Evolutionary conservation across 2,797 vertebrate species (phyloP).

Genomic region (Clarias laeviceps): DNA sequence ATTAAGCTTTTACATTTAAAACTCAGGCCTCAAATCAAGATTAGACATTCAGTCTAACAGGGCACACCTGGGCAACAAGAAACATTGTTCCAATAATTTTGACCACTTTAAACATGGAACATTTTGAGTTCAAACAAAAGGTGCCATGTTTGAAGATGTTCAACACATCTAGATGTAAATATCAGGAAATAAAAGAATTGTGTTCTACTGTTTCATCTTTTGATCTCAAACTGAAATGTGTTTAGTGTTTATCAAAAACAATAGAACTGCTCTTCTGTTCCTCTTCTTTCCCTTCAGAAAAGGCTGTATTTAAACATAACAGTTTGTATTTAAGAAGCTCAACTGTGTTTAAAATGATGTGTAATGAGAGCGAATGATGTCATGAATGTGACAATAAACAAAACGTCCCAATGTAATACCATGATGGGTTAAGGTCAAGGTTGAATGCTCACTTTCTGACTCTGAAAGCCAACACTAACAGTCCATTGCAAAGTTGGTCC

Average conservation of each 20-base stretch:
- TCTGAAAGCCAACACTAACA: neutral
- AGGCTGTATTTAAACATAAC: neutral
- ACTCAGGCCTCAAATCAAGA: neutral
- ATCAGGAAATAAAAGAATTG: neutral
- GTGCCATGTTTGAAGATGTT: neutral
- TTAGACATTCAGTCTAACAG: neutral
- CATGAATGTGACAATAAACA: neutral
- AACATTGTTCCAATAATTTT: neutral
- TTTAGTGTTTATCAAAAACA: neutral
- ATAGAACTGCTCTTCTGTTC: neutral
- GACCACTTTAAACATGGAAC: neutral
- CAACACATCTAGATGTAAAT: neutral
- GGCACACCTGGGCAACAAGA: neutral
- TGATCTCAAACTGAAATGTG: neutral
- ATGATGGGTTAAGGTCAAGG: neutral
- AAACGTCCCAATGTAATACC: neutral
- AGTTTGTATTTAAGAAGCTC: neutral
- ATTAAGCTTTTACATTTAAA: neutral
- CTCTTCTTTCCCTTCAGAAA: no score
- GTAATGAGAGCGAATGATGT: neutral
- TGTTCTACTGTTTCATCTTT: neutral
- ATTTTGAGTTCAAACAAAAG: neutral
- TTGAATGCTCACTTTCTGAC: constrained; percentile 19
- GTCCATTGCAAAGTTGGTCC: constrained; percentile 20
- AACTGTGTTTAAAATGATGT: neutral